Base-by-base conservation (phyloP, 1,140 invertebrate species). In the Luehdorfia chinensis region DNA sequence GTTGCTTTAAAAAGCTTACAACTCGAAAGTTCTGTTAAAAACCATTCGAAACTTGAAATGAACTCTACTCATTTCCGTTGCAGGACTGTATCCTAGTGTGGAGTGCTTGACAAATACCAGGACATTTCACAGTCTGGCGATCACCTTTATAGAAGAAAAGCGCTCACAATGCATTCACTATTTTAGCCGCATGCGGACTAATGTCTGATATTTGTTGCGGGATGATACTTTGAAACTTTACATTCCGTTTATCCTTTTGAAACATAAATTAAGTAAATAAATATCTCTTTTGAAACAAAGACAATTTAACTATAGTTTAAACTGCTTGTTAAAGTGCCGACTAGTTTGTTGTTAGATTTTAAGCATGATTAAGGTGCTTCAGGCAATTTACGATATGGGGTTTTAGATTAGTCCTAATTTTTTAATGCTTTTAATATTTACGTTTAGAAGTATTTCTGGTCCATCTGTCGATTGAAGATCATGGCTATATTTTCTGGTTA, bases 61-160 rank as follows among this genome's bases (percentile, higher is more conserved):
- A 41, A 13, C 19, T 25, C 36, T 41, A 8, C 14, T 25, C 25
- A 43, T 43, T 43, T 43, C 39, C 39, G 39, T 18, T 8, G 12
- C 25, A n/a, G 1, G 2, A 4, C 39, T 9, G 15, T 11, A 5
- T 41, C 19, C 25, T 41, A 39, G 36, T 30, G 39, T 18, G 39
- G 39, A 43, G 39, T 43, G 39, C 25, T 64, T 80, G 74, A 77
- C 72, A 75, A 80, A 80, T 80, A 61, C 59, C 47, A 59, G 72
- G 58, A 66, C 76, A 70, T 80, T 79, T 73, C 67, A 76, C 75
- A 79, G 75, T 79, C 75, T 79, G 52, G 66, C 55, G 73, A 72
- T 65, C 60, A 58, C 59, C 39, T 59, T 55, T 59, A 55, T 54
- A 31, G 41, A 39, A 44, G 52, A 53, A 66, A 66, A 63, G 56